phyloP scores from a whole-genome alignment of 35 echinoderm and acorn worm genomes.

The Lytechinus pictus region DNA sequence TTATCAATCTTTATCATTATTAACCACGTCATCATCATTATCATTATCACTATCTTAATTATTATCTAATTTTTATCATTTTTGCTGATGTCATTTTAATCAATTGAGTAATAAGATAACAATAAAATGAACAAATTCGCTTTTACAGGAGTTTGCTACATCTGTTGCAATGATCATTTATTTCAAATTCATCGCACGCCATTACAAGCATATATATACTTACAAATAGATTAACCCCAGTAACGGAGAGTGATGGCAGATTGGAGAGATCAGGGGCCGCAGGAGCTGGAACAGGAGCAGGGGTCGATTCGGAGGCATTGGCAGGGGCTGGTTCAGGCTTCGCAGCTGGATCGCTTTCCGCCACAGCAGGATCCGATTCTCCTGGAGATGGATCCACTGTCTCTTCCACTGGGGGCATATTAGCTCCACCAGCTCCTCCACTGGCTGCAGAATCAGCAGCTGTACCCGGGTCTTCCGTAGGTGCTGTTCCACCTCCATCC shows the following conservation, averaged over 20 bases:
- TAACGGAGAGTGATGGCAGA: not conserved
- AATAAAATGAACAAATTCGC: too few relatives aligned
- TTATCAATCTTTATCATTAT: too few relatives aligned
- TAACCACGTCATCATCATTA: too few relatives aligned
- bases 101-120: too few relatives aligned
- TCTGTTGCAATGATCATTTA: too few relatives aligned
- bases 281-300: not conserved
- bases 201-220: not conserved
- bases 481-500: not conserved
- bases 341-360: not conserved
- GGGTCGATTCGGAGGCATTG: not conserved
- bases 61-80: too few relatives aligned
- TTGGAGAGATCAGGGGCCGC: not conserved
- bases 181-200: too few relatives aligned
- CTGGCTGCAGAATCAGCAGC: not conserved
- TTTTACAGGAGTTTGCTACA: too few relatives aligned
- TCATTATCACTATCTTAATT: too few relatives aligned
- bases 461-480: not conserved
- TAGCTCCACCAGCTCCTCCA: not conserved
- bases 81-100: too few relatives aligned
- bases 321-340: not conserved
- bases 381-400: not conserved
- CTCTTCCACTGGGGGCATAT: not conserved
- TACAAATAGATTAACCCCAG: not conserved
- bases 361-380: not conserved